Base-by-base conservation (phyloP, 2,113 vertebrate genomes). In the Melanocharis versteri region DNA sequence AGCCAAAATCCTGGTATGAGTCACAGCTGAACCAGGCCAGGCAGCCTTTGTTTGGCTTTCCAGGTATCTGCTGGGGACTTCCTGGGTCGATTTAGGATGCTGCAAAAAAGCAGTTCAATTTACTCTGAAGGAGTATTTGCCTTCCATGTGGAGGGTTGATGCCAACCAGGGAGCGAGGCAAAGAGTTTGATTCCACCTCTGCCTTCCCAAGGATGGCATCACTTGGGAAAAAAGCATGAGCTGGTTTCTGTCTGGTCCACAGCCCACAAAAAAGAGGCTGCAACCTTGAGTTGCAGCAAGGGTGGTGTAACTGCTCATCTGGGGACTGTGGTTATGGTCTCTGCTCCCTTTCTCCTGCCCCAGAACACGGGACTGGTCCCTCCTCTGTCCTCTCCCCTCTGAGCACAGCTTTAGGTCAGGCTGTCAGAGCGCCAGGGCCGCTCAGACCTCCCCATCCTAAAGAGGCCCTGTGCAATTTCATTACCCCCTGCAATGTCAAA, bases 401-500 rank as follows among this genome's bases (percentile, higher is more conserved):
- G n/a, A 69, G 70, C 71, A 53, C 10, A 3, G 39, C 15, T 83
- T 92, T 20, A 37, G 88, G 58, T 26, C 83, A 69, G 53, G 72
- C 53, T 60, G 23, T 10, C 19, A 30, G 33, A 37, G 64, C 1
- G 0, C 44, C 42, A 8, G 13, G 40, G 60, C 31, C 20, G 3
- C 24, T 61, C 47, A 70, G 40, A 37, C 47, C 40, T 94, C 39
- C 76, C 76, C 44, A 42, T 48, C 56, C 85, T 75, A 27, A 60
- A 51, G 71, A 86, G 64, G 18, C 68, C 73, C 68, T 4, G 40
- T 54, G 65, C n/a, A 42, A 77, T 78, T 71, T 58, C 90, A 64
- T 87, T 22, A 42, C 83, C 86, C 79, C 86, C 56, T 88, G 58
- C 90, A 93, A 92, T 96, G 93, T 96, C 95, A 96, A 95, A 89